Conservation (phyloP, 2,113 vertebrate genomes). For the Saccopteryx bilineata region DNA sequence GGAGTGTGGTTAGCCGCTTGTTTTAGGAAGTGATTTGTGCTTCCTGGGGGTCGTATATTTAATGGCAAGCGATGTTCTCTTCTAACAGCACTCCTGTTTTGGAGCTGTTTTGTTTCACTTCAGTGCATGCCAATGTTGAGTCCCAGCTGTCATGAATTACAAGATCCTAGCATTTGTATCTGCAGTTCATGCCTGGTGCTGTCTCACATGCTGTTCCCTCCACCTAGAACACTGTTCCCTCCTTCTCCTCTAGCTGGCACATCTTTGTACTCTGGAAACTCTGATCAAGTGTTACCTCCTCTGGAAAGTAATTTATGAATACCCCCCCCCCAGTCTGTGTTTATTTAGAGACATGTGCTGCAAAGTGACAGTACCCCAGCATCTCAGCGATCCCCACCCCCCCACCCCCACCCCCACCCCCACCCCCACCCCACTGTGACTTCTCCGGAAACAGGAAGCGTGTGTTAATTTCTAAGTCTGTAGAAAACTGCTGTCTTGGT, state of each 20-base stretch:
- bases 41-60: neutral
- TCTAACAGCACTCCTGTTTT: neutral
- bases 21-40: neutral
- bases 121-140: neutral
- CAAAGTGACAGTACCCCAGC: neutral
- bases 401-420: too few relatives aligned
- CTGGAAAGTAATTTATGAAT: neutral
- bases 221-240: neutral
- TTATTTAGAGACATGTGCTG: neutral
- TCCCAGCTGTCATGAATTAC: neutral
- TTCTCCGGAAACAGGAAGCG: neutral
- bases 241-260: neutral
- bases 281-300: neutral
- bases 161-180: neutral
- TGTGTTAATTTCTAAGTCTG: neutral
- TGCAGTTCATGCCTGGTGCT: neutral
- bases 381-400: neutral
- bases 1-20: neutral
- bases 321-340: fast-evolving
- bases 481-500: neutral
- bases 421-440: neutral
- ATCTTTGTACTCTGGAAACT: neutral
- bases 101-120: neutral
- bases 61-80: neutral
- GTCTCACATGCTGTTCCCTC: neutral